Percentiles rank a stretch among this genome's conserved stretches.
Evolutionary conservation across 2,888 invertebrate genomes (phyloP).

Genomic region (Hoplodrina blanda): DNA sequence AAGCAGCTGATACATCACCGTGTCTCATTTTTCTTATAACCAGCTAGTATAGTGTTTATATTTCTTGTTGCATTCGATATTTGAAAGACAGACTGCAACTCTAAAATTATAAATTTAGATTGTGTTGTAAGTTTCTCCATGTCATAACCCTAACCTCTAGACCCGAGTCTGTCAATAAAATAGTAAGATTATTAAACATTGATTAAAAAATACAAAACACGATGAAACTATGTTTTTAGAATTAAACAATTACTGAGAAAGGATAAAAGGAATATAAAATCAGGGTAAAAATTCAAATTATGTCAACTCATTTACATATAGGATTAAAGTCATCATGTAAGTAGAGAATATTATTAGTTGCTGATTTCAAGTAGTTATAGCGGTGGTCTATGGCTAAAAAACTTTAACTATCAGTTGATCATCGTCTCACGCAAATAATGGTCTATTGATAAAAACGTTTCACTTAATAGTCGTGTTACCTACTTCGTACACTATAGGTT

Average conservation of each 20-base stretch:
- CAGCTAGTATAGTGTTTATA: not conserved
- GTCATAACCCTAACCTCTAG: conserved; percentile 58
- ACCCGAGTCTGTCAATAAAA: conserved; percentile 46
- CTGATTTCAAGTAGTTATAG: conserved; percentile 6
- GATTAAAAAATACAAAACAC: conserved; percentile 49
- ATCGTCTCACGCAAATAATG: conserved; percentile 59
- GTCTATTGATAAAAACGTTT: conserved; percentile 54
- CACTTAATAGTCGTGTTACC: conserved; percentile 7
- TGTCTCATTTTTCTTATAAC: not conserved
- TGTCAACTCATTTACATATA: conserved; percentile 11
- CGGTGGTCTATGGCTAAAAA: not conserved
- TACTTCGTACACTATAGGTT: conserved; percentile 28
- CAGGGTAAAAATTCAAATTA: not conserved
- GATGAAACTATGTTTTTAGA: conserved; percentile 9
- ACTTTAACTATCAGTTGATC: conserved; percentile 33
- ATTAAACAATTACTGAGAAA: conserved; percentile 34
- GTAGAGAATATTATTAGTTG: not conserved
- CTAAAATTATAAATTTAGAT: conserved; percentile 30
- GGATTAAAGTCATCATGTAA: not conserved
- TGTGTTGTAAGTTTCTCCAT: conserved; percentile 37
- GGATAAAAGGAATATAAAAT: conserved; percentile 19
- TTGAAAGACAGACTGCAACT: conserved; percentile 9
- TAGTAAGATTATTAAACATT: conserved; percentile 32
- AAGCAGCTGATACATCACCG: not conserved
- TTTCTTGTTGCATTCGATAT: not conserved